Evolutionary conservation across 2,113 vertebrate species (phyloP), one percentile per base, ranked within the genome.

Genomic region (Gallinago media): DNA sequence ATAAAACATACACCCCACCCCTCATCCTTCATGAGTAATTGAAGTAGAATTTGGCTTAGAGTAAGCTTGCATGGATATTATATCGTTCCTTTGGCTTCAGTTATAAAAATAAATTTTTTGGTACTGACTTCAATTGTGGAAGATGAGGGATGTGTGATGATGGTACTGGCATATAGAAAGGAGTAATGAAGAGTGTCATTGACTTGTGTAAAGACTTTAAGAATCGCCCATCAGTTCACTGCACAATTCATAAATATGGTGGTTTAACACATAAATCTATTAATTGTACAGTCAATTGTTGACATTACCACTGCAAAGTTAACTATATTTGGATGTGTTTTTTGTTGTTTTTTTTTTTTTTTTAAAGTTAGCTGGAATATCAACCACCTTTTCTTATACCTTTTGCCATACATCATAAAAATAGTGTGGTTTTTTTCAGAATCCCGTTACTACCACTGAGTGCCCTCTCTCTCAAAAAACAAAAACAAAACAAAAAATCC

Each of bases 271-370:
- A 11, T 52, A 14, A 25, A 11, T 58, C 23, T 85, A 23, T 80
- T 15, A 74, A 40, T 18, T 68, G 5, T 68, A 4, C 5, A 21
- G 22, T 50, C 11, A 55, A 5, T 36, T 73, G 12, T 46, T 89
- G 15, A 44, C 0, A 0, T 54, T 89, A 26, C 17, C 5, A 3
- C 23, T 54, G 25, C 0, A 1, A 38, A 77, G 4, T 42, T 74
- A 81, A 18, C 6, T 74, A 0, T 29, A 49, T 55, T 90, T 92
- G 20, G 13, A n/a, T 42, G 4, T 15, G n/a, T n/a, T n/a, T n/a
- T n/a, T n/a, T 38, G 36, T 9, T 38, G 7, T 79, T 84, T 73
- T 12, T 77, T 34, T 75, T 34, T 76, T 38, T 38, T 38, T 11
- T 38, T 46, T 47, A 26, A 22, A 38, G 8, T 59, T 72, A 54